Evolutionary conservation across 1,140 invertebrate species (phyloP).

Genomic region (Luehdorfia chinensis): DNA sequence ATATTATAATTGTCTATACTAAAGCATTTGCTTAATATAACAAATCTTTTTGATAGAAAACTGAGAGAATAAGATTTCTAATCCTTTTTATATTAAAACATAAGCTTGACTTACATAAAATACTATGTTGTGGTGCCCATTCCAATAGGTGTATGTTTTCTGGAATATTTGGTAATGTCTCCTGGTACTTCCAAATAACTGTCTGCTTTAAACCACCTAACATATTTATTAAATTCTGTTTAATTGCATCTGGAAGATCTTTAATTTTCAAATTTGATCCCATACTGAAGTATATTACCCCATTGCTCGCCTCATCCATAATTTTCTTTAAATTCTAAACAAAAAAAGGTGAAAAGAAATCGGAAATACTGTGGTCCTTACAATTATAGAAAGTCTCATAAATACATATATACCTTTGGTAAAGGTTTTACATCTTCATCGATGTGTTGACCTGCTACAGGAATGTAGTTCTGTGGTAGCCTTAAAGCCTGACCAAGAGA

Average conservation of each 20-base stretch:
- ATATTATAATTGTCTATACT: no score
- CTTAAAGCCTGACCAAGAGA: slow-evolving; percentile 17
- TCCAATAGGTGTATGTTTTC: not conserved
- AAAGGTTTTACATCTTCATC: slow-evolving; percentile 21
- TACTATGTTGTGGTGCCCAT: slow-evolving; percentile 9
- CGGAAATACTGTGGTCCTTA: not conserved
- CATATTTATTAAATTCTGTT: not conserved
- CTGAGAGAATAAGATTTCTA: no score
- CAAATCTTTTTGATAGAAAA: no score
- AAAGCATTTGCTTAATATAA: no score
- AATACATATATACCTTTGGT: slow-evolving; percentile 29
- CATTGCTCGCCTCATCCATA: slow-evolving; percentile 15
- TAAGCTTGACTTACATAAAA: slow-evolving; percentile 20
- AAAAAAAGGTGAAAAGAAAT: no score
- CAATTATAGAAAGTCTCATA: no score
- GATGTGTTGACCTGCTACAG: slow-evolving; percentile 37
- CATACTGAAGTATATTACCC: slow-evolving; percentile 19
- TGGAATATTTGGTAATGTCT: not conserved
- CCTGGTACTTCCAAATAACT: slow-evolving; percentile 12
- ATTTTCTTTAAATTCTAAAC: slow-evolving; percentile 22
- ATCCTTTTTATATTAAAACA: no score
- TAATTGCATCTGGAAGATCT: slow-evolving; percentile 4
- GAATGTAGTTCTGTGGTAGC: slow-evolving; percentile 31
- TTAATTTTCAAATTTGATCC: slow-evolving; percentile 3
- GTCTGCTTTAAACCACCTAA: not conserved